Evolutionary conservation across 2,113 vertebrate genomes (phyloP).

Genomic region (Pica pica): DNA sequence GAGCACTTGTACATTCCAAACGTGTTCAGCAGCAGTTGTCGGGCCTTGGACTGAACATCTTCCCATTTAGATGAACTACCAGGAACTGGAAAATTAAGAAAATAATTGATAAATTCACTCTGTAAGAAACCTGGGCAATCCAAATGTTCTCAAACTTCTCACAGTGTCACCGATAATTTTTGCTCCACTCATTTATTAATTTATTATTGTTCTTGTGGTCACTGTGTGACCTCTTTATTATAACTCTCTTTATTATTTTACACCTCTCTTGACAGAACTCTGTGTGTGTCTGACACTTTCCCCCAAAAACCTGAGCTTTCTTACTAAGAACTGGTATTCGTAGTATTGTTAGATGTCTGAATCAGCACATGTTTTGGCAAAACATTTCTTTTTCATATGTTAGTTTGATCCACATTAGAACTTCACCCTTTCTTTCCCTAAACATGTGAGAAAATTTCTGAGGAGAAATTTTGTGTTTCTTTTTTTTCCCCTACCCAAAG

Average conservation of each 20-base stretch:
- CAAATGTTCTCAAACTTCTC: background rate
- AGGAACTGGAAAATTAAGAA: conserved; percentile 77
- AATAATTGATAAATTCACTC: background rate
- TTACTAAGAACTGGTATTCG: background rate
- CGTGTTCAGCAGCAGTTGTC: conserved; percentile 84
- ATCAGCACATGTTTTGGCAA: background rate
- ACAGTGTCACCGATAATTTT: background rate
- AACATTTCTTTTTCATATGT: background rate
- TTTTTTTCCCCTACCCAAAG: background rate
- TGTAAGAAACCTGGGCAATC: background rate
- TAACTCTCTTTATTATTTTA: background rate
- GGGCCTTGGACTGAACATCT: conserved; percentile 87
- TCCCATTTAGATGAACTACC: conserved; percentile 89
- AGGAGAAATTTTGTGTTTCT: background rate
- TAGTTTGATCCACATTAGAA: background rate
- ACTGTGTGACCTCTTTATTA: background rate
- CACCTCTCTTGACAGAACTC: background rate
- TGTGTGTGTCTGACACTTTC: background rate
- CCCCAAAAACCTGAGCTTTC: background rate
- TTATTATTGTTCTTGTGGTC: background rate
- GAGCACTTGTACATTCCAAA: conserved; percentile 89
- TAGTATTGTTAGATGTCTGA: background rate
- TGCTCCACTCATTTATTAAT: background rate
- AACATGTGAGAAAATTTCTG: background rate
- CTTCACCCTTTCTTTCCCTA: background rate